A percentile compares a stretch with the other conserved stretches of the same genome.
These are phyloP conservation scores for Drosophila mayri DNA, from an alignment of 1,140 invertebrate genomes.

Conservation along the genomic window DNA sequence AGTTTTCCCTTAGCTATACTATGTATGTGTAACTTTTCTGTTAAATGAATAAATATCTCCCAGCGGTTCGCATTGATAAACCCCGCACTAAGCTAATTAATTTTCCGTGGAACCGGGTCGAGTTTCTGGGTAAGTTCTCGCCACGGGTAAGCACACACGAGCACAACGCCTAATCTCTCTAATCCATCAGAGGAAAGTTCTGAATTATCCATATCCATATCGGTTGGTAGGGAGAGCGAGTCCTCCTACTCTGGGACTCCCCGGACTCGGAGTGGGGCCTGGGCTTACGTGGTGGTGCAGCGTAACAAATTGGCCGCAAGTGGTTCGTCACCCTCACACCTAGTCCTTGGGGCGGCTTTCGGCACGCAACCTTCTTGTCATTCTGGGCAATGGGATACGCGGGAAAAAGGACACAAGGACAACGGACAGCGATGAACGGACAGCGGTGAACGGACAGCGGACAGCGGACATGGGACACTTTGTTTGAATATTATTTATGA, in stretches of 20 bases:
- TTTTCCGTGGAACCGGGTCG: constrained; percentile 29
- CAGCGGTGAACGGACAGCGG: constrained; percentile 20
- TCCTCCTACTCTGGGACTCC: neutral
- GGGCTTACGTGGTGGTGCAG: neutral
- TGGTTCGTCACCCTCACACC: constrained; percentile 45
- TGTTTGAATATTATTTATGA: constrained; percentile 80
- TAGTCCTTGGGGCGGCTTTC: neutral
- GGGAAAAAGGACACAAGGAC: constrained; percentile 6
- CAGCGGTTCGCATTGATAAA: constrained; percentile 5
- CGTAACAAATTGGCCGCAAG: constrained; percentile 43
- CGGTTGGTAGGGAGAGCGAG: constrained; percentile 1
- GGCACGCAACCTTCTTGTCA: constrained; percentile 25
- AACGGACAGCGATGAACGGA: constrained; percentile 41
- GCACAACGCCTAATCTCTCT: constrained; percentile 33
- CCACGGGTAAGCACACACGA: constrained; percentile 25
- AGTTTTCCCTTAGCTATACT: neutral
- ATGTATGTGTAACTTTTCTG: neutral
- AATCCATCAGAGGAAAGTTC: constrained; percentile 47
- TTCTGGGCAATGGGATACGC: constrained; percentile 22
- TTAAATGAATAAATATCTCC: constrained; percentile 13
- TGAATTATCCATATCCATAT: constrained; percentile 50
- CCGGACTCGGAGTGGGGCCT: neutral
- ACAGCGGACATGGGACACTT: constrained; percentile 65
- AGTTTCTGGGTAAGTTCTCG: constrained; percentile 25
- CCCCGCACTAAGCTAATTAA: constrained; percentile 48